Conservation (phyloP, 2,888 invertebrate genomes). For the Ligdia adustata region DNA sequence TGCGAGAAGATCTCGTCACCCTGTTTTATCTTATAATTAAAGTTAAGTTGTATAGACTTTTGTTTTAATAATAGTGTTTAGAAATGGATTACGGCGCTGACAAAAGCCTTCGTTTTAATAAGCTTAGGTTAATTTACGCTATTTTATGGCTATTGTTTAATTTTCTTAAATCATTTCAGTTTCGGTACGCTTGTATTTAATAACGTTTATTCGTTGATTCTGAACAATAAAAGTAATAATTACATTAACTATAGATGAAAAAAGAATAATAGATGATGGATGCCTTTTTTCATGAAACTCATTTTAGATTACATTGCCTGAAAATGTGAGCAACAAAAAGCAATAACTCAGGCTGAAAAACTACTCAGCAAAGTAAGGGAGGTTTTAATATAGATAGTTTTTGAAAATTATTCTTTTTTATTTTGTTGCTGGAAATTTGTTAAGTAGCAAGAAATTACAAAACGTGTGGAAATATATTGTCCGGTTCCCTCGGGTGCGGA, state of each 20-base stretch:
- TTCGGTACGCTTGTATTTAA: too few relatives aligned
- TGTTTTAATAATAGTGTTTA: slow-evolving; percentile 32
- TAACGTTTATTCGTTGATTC: not conserved
- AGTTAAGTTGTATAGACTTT: slow-evolving; percentile 41
- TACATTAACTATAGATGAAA: too few relatives aligned
- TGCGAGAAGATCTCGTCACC: slow-evolving; percentile 52
- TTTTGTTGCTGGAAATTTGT: too few relatives aligned
- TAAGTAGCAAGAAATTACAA: slow-evolving; percentile 31
- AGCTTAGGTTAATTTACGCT: slow-evolving; percentile 1
- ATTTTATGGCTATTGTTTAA: not conserved
- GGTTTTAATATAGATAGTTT: too few relatives aligned
- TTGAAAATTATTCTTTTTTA: too few relatives aligned
- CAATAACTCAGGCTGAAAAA: too few relatives aligned
- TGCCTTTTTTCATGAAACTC: too few relatives aligned
- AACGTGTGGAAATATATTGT: slow-evolving; percentile 58
- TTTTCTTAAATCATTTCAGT: not conserved
- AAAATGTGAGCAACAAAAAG: too few relatives aligned
- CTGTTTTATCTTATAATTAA: slow-evolving; percentile 49
- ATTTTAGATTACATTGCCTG: too few relatives aligned
- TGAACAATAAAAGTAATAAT: not conserved
- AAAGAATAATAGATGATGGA: not conserved
- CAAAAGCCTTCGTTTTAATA: slow-evolving; percentile 16
- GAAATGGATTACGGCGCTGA: slow-evolving; percentile 19
- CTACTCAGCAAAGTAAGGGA: too few relatives aligned
- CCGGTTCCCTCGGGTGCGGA: slow-evolving; percentile 46